Evolutionary conservation across 2,113 vertebrate species (phyloP).

Genomic region (Antechinus flavipes): DNA sequence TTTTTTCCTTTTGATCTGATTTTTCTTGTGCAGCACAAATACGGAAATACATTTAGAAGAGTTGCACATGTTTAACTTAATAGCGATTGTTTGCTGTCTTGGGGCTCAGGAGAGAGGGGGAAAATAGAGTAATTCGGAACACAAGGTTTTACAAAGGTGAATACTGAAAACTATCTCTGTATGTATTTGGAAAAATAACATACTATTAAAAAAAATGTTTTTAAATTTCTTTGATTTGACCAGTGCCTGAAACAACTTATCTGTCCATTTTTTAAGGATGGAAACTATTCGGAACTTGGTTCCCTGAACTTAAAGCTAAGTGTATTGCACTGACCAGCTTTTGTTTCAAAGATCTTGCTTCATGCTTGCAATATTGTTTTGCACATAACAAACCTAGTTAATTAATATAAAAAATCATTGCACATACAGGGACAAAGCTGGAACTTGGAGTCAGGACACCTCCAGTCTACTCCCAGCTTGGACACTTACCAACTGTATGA

Average conservation of each 20-base stretch:
- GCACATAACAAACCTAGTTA: background rate
- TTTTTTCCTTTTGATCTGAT: too few relatives aligned
- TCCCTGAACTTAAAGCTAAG: slow-evolving; percentile 30
- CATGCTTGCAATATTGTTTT: background rate
- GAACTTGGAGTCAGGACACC: background rate
- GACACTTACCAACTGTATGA: background rate
- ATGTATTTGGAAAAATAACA: too few relatives aligned
- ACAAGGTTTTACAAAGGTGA: too few relatives aligned
- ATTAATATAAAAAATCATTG: background rate
- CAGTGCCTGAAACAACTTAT: slow-evolving; percentile 30
- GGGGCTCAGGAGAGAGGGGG: too few relatives aligned
- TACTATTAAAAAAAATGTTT: too few relatives aligned
- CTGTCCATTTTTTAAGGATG: slow-evolving; percentile 59
- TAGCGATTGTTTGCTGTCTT: too few relatives aligned
- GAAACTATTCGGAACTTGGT: background rate
- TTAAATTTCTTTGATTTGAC: slow-evolving; percentile 43
- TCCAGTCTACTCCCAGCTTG: background rate
- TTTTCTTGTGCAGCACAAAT: too few relatives aligned
- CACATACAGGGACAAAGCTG: background rate
- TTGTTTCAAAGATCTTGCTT: background rate
- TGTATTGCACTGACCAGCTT: background rate
- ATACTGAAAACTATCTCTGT: too few relatives aligned
- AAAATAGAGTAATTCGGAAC: too few relatives aligned
- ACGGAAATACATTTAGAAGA: too few relatives aligned
- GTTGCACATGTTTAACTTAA: too few relatives aligned